phyloP scores from a whole-genome alignment of 2,888 invertebrate species.

The Criorhina ranunculi region DNA sequence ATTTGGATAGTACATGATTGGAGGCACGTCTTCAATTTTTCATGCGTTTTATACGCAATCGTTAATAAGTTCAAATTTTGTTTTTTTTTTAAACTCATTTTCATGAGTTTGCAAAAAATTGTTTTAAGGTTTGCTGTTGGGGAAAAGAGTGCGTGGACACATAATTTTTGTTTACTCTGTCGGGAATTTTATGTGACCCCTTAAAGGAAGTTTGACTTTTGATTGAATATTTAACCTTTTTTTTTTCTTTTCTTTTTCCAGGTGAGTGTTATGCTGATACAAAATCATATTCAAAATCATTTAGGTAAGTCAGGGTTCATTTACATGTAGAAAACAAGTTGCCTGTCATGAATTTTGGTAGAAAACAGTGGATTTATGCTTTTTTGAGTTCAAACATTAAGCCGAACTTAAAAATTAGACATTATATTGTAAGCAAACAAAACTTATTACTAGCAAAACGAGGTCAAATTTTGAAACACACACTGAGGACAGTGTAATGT shows the following conservation, averaged over 20 bases:
- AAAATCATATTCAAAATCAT: background rate
- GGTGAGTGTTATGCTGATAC: slow-evolving; percentile 35
- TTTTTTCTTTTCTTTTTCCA: slow-evolving; percentile 22
- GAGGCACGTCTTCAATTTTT: slow-evolving; percentile 34
- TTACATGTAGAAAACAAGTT: too few species aligned
- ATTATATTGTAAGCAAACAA: too few species aligned
- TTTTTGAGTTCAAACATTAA: too few species aligned
- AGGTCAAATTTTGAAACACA: too few species aligned
- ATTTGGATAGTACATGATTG: slow-evolving; percentile 6
- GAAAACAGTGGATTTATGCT: too few species aligned
- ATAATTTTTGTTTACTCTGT: background rate
- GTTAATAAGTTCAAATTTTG: slow-evolving; percentile 3
- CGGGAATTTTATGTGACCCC: background rate
- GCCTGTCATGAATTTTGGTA: too few species aligned
- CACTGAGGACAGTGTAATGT: too few species aligned
- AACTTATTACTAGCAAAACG: too few species aligned
- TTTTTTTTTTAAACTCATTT: background rate
- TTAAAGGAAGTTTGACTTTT: background rate
- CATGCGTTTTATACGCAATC: slow-evolving; percentile 38
- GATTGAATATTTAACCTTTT: background rate
- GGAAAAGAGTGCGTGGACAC: slow-evolving; percentile 3
- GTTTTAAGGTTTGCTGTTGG: background rate
- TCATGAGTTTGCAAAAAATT: slow-evolving; percentile 28
- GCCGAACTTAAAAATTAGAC: too few species aligned
- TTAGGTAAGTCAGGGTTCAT: background rate